Percentiles rank a stretch among this genome's conserved stretches.
These are phyloP conservation scores for Odontesthes bonariensis DNA, from an alignment of 2,113 vertebrate genomes.

Conservation along the genomic window DNA sequence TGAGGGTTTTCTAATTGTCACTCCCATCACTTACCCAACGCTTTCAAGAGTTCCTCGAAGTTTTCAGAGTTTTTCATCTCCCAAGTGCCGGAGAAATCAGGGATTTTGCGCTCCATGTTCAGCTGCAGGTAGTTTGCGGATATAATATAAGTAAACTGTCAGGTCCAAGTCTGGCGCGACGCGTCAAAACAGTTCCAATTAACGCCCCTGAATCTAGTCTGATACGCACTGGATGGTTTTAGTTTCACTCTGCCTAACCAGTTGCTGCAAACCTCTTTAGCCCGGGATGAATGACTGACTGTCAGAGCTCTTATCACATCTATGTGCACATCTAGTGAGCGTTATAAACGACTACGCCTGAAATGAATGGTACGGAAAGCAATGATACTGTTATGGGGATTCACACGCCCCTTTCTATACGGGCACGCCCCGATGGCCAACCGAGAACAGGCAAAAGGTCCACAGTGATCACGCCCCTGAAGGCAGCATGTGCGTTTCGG, in stretches of 20 bases:
- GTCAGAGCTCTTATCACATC: constrained; percentile 40
- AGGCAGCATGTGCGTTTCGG: constrained; percentile 45
- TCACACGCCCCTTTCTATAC: constrained; percentile 61
- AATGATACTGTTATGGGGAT: constrained; percentile 45
- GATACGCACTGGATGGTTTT: neutral
- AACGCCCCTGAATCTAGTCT: neutral
- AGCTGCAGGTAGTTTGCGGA: constrained; percentile 9
- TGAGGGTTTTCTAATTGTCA: neutral
- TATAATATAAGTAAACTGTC: constrained; percentile 17
- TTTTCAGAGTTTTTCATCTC: constrained; percentile 93
- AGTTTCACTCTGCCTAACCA: constrained; percentile 15
- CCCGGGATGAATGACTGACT: constrained; percentile 24
- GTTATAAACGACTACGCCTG: constrained; percentile 43
- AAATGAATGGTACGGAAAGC: constrained; percentile 66
- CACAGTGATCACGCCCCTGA: constrained; percentile 51
- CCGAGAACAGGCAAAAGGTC: constrained; percentile 27
- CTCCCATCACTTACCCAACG: constrained; percentile 83
- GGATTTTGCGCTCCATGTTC: constrained; percentile 84
- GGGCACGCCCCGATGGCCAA: constrained; percentile 58
- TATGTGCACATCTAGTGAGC: constrained; percentile 23
- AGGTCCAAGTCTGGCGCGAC: constrained; percentile 34
- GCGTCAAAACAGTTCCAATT: constrained; percentile 15
- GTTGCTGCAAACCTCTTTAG: constrained; percentile 16
- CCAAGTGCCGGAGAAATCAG: constrained; percentile 91
- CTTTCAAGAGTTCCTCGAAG: constrained; percentile 94